Evolutionary conservation across 2,113 vertebrate species (phyloP).

Genomic region (Ceyx melanurus): DNA sequence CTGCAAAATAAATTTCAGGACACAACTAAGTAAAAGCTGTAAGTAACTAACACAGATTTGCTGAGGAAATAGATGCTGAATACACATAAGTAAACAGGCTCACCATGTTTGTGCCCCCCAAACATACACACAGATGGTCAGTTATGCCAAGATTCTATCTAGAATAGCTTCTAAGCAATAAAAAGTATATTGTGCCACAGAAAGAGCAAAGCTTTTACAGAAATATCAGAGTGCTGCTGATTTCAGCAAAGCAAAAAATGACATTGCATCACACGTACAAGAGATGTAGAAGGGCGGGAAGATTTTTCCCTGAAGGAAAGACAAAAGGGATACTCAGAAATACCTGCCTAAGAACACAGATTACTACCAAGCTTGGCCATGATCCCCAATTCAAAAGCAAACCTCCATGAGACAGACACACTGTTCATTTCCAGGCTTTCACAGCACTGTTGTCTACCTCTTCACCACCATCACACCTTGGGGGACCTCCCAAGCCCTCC

Average conservation of each 20-base stretch:
- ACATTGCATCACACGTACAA: background rate
- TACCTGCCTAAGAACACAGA: background rate
- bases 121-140: background rate
- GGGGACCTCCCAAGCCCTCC: background rate
- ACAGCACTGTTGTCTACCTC: background rate
- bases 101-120: rapidly evolving
- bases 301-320: background rate
- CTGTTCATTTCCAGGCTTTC: background rate
- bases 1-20: background rate
- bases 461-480: background rate
- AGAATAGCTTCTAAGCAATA: background rate
- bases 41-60: background rate
- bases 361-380: background rate
- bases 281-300: background rate
- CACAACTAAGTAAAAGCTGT: background rate
- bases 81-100: background rate
- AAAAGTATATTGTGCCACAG: background rate
- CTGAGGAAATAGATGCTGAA: background rate
- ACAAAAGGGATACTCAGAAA: background rate
- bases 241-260: background rate
- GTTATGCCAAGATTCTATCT: background rate
- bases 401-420: background rate
- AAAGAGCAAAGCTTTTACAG: background rate
- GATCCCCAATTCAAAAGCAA: background rate
- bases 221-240: background rate